Percentiles rank a stretch among this genome's conserved stretches.
phyloP scores from a whole-genome alignment of 2,113 vertebrate genomes.

The Nothobranchius furzeri region DNA sequence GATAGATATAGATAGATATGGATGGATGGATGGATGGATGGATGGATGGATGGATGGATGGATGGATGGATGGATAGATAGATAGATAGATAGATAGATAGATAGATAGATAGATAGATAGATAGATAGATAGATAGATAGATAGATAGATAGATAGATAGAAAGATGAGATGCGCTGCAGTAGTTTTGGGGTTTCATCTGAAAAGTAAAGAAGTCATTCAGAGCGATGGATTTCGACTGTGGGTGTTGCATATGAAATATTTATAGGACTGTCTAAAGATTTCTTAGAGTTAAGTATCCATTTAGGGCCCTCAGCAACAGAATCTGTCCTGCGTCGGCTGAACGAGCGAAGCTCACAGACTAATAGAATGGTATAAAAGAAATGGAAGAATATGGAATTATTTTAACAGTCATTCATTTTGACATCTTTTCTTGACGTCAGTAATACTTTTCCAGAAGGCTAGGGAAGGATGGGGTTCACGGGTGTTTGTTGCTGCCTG shows the following conservation, averaged over 20 bases:
- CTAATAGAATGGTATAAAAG: neutral
- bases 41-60: too few species aligned
- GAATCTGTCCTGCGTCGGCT: conserved; percentile 16
- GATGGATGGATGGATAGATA: too few species aligned
- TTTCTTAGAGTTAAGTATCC: conserved; percentile 49
- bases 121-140: too few species aligned
- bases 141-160: too few species aligned
- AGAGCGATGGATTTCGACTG: conserved; percentile 14
- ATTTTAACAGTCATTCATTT: neutral
- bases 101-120: too few species aligned
- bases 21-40: too few species aligned
- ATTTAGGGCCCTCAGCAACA: conserved; percentile 32
- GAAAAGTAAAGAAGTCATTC: conserved; percentile 10
- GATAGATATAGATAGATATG: too few species aligned
- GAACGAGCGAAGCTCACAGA: neutral
- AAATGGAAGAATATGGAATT: neutral
- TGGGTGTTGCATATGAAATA: conserved; percentile 54
- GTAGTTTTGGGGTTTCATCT: conserved; percentile 14
- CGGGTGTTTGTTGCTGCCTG: neutral
- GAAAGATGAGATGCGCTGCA: too few species aligned
- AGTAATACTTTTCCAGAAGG: neutral
- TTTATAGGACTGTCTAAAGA: conserved; percentile 50
- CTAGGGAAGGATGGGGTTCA: neutral
- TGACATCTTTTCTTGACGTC: neutral
- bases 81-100: too few species aligned